phyloP scores from a whole-genome alignment of 2,797 vertebrate species.

The Oreochromis grahami region DNA sequence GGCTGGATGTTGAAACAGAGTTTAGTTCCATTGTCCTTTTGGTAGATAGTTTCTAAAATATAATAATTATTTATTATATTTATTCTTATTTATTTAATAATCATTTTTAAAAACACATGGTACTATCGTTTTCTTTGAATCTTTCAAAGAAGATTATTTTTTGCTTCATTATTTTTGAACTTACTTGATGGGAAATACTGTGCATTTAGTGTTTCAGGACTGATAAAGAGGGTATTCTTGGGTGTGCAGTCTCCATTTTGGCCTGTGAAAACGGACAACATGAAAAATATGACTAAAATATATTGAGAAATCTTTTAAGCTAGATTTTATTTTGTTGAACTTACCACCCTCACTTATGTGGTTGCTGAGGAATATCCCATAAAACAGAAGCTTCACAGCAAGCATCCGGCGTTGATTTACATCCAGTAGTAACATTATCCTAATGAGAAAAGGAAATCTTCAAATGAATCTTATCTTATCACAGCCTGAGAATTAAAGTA shows the following conservation, averaged over 20 bases:
- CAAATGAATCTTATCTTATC: neutral
- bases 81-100: neutral
- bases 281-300: neutral
- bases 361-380: neutral
- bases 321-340: neutral
- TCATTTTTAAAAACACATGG: neutral
- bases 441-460: neutral
- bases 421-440: neutral
- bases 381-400: neutral
- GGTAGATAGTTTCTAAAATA: neutral
- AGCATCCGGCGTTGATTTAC: neutral
- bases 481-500: neutral
- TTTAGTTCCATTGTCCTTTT: rapidly evolving
- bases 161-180: neutral
- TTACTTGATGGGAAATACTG: rapidly evolving
- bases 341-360: neutral
- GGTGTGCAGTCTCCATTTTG: rapidly evolving
- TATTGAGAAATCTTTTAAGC: neutral
- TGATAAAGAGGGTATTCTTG: neutral
- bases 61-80: neutral
- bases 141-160: neutral
- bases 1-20: neutral
- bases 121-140: neutral
- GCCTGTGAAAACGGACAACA: neutral
- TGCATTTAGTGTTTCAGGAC: rapidly evolving